Conservation (phyloP, 2,888 invertebrate genomes). For the Tenthredo scrophulariae region DNA sequence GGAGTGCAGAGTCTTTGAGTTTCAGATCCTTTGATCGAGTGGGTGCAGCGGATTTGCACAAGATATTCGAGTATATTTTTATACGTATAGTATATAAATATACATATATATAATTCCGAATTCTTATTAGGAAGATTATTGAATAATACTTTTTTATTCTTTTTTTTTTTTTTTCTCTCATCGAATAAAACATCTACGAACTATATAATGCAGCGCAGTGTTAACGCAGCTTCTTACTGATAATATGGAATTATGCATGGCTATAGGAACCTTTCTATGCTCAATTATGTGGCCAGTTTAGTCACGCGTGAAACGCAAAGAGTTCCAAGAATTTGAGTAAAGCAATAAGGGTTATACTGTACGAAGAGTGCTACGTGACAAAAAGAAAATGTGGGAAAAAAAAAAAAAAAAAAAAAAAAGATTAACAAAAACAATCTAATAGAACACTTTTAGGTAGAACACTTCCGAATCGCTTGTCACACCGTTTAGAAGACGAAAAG, state of each 20-base stretch:
- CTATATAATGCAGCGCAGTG: background rate
- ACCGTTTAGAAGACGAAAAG: background rate
- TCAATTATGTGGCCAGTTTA: constrained; percentile 49
- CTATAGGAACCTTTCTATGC: constrained; percentile 37
- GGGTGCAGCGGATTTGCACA: background rate
- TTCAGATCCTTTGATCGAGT: constrained; percentile 12
- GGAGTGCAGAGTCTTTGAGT: background rate
- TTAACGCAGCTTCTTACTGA: constrained; percentile 4
- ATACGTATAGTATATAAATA: background rate
- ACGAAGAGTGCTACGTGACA: background rate
- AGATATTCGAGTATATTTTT: background rate
- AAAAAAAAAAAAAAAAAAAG: background rate
- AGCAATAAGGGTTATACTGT: constrained; percentile 15
- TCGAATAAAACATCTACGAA: background rate
- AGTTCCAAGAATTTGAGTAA: constrained; percentile 49
- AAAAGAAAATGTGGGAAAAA: background rate
- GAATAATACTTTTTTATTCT: background rate
- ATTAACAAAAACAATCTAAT: background rate
- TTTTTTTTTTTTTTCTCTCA: background rate
- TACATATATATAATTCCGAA: background rate
- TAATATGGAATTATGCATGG: constrained; percentile 51
- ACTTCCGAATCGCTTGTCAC: background rate
- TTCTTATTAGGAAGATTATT: background rate
- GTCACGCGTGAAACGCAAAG: constrained; percentile 51
- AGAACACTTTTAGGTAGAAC: background rate